A percentile compares a stretch with the other conserved stretches of the same genome.
phyloP scores from a whole-genome alignment of 1,140 invertebrate species.

The Hyphantria cunea region DNA sequence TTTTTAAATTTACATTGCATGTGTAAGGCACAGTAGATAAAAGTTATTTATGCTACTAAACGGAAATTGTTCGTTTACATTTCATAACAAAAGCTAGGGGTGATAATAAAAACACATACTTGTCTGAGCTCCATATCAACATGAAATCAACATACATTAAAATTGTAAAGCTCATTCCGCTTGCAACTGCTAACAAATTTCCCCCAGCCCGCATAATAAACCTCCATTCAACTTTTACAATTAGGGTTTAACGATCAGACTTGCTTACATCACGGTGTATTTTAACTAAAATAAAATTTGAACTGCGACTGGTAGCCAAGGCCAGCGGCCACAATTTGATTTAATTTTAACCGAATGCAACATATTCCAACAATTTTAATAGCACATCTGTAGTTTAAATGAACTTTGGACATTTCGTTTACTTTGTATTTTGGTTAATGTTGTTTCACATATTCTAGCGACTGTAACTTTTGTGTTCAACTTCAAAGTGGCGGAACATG shows the following conservation, averaged over 20 bases:
- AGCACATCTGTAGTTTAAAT: background rate
- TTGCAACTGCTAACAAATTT: background rate
- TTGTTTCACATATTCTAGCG: too few species aligned
- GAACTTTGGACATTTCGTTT: too few species aligned
- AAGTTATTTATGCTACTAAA: too few species aligned
- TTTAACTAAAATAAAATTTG: slow-evolving; percentile 16
- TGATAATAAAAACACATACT: too few species aligned
- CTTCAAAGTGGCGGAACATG: too few species aligned
- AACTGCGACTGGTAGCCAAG: background rate
- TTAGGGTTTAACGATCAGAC: slow-evolving; percentile 13
- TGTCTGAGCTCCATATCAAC: background rate
- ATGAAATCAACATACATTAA: slow-evolving; percentile 7
- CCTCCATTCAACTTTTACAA: slow-evolving; percentile 15
- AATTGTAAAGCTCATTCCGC: slow-evolving; percentile 1
- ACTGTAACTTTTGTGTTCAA: too few species aligned
- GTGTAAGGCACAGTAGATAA: too few species aligned
- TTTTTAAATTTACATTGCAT: too few species aligned
- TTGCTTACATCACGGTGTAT: background rate
- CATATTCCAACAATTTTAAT: background rate
- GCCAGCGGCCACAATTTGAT: background rate
- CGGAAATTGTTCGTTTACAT: too few species aligned
- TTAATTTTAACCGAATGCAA: background rate
- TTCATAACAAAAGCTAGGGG: too few species aligned
- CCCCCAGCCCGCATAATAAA: slow-evolving; percentile 4
- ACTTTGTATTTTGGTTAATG: too few species aligned